Conservation (phyloP, 2,797 vertebrate species). For the Pseudomugil gertrudae region DNA sequence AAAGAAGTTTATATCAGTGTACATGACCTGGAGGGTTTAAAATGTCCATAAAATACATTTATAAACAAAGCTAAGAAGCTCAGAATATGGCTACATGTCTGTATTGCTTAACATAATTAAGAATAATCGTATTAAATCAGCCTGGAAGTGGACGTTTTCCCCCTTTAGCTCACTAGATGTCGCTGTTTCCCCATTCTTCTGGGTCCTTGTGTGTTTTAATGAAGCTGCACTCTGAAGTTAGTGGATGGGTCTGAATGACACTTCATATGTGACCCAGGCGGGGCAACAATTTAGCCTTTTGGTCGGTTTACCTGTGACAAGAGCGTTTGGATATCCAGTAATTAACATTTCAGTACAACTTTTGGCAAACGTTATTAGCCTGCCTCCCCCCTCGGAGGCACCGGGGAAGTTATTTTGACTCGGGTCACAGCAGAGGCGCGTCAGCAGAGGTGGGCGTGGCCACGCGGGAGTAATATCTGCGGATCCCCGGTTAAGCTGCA, state of each 20-base stretch:
- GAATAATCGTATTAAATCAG: not conserved
- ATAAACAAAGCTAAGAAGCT: not conserved
- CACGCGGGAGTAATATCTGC: conserved; percentile 38
- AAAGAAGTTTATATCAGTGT: not conserved
- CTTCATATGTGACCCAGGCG: not conserved
- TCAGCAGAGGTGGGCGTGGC: conserved; percentile 76
- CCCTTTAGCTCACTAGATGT: conserved; percentile 70
- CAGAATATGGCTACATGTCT: not conserved
- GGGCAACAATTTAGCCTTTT: not conserved
- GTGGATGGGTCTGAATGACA: conserved; percentile 22
- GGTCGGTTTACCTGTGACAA: not conserved
- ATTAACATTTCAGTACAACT: not conserved
- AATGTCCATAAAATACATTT: conserved; percentile 1
- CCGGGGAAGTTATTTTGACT: conserved; percentile 27
- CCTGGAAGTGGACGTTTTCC: not conserved
- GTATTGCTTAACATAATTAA: not conserved
- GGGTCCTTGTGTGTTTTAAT: not conserved
- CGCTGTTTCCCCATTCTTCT: conserved; percentile 64
- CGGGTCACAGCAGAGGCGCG: conserved; percentile 55
- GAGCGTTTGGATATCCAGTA: not conserved
- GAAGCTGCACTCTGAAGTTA: conserved; percentile 36
- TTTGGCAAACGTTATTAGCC: not conserved
- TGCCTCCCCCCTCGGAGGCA: not conserved
- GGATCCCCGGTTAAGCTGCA: conserved; percentile 45
- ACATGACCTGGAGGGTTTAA: not conserved